Evolutionary conservation across 2,888 invertebrate species (phyloP), one percentile per base, ranked within the genome.

Genomic region (Allolobophora icterica): DNA sequence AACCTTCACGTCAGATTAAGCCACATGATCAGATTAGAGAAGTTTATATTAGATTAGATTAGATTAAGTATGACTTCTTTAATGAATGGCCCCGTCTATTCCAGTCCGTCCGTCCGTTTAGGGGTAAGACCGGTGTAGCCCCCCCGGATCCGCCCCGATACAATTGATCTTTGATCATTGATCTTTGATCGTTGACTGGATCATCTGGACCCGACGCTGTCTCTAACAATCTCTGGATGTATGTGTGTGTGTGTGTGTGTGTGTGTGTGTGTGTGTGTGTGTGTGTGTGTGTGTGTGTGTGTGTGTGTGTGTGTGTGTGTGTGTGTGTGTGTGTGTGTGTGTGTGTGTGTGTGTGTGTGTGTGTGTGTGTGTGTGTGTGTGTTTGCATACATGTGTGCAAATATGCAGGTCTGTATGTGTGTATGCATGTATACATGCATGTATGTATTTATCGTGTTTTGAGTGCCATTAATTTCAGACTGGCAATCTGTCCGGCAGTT

Each of bases 361-460:
- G 71, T 71, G 6, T 71, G 71, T 71, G 6, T 71, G 71, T 71
- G 6, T 71, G 71, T 71, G 6, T 71, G 71, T 71, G 6, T 71
- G 71, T 71, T 5, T 71, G 71, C n/a, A 71, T 71, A 11, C 21
- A 52, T 52, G 52, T 52, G 21, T 52, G 52, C 40, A 89, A 4
- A 2, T 89, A 89, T 89, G 35, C 40, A 38, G 38, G 35, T 89
- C 3, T 89, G 35, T 89, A 89, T 89, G 35, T 89, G 40, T 89
- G 35, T 89, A n/a, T 89, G 35, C 40, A 89, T 89, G 35, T 89
- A 89, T 89, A 21, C 40, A 38, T 89, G 35, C 40, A 38, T 89
- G 35, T 89, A 38, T 89, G 45, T 89, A 89, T 89, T 5, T 89
- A 89, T 40, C 33, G 83, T 24, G 13, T 33, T 83, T 33, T 83